Conservation (phyloP, 2,888 invertebrate species). For the Omphaloscelis lunosa region DNA sequence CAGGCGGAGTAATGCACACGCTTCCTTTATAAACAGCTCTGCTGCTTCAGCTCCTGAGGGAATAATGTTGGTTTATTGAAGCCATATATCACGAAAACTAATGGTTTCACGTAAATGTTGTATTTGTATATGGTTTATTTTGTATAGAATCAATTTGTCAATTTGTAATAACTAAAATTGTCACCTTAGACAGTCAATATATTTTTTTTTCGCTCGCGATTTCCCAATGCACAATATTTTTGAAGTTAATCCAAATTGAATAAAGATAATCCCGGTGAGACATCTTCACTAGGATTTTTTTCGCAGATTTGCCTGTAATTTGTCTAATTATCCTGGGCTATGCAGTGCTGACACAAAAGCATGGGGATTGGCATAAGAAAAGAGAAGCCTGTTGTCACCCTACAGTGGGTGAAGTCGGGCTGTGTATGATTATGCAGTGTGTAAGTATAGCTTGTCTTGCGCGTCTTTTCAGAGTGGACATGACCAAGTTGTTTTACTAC, state of each 20-base stretch:
- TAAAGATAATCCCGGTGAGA: neutral
- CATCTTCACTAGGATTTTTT: neutral
- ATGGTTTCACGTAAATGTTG: neutral
- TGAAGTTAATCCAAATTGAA: neutral
- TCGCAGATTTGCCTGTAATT: neutral
- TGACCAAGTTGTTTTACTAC: slow-evolving; percentile 34
- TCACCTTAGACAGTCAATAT: neutral
- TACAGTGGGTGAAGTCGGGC: neutral
- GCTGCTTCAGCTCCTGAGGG: slow-evolving; percentile 93
- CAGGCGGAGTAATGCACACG: slow-evolving; percentile 97
- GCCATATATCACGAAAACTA: neutral
- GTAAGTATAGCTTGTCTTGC: too few species aligned
- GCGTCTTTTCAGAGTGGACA: too few species aligned
- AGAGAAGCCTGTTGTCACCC: neutral
- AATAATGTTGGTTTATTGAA: neutral
- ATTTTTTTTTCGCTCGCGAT: neutral
- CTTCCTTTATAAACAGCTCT: slow-evolving; percentile 97
- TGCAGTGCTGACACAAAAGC: too few species aligned
- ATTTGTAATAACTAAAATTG: neutral
- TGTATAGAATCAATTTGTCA: neutral
- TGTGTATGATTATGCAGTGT: neutral
- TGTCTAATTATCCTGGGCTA: neutral
- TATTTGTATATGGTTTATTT: too few species aligned
- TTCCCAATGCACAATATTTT: neutral
- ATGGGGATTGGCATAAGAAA: neutral